A percentile compares a stretch with the other conserved stretches of the same genome.
These are phyloP conservation scores for Sylvicola fuscatus DNA, from an alignment of 2,888 invertebrate genomes.

Conservation along the genomic window DNA sequence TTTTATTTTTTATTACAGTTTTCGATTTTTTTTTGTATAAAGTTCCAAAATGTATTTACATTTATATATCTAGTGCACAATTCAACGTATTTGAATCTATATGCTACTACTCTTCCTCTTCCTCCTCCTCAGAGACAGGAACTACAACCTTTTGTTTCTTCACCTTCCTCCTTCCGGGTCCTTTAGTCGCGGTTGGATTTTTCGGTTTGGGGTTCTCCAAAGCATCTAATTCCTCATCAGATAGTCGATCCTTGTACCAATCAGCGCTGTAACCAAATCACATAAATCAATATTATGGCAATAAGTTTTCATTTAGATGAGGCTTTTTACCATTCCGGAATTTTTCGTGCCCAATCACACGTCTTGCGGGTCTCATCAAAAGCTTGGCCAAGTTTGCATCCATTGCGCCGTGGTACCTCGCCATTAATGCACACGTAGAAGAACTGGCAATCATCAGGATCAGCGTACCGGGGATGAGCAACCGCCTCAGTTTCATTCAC, in stretches of 20 bases:
- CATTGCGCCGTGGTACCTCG: conserved; percentile 60
- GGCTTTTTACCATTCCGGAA: conserved; percentile 63
- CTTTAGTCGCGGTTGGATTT: too few relatives aligned
- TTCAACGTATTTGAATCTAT: too few relatives aligned
- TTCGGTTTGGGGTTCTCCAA: conserved; percentile 44
- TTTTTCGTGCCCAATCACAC: conserved; percentile 73
- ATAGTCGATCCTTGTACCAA: conserved; percentile 73
- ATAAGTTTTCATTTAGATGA: conserved; percentile 4
- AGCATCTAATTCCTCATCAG: conserved; percentile 57
- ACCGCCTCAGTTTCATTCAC: conserved; percentile 49
- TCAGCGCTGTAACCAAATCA: conserved; percentile 37
- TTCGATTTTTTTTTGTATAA: too few relatives aligned
- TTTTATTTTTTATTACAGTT: too few relatives aligned
- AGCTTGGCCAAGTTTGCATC: conserved; percentile 74
- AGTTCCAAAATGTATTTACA: too few relatives aligned
- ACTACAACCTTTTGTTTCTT: too few relatives aligned
- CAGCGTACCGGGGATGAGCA: conserved; percentile 70
- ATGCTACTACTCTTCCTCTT: too few relatives aligned
- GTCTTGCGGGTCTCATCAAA: conserved; percentile 60
- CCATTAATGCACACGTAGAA: conserved; percentile 88
- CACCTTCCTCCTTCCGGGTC: too few relatives aligned
- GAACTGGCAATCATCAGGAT: conserved; percentile 75
- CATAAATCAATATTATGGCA: conserved; percentile 1
- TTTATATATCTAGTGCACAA: too few relatives aligned
- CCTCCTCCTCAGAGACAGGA: too few relatives aligned